Percentiles rank a stretch among this genome's conserved stretches.
Evolutionary conservation across 2,888 invertebrate genomes (phyloP).

Genomic region (Doris montereyensis): DNA sequence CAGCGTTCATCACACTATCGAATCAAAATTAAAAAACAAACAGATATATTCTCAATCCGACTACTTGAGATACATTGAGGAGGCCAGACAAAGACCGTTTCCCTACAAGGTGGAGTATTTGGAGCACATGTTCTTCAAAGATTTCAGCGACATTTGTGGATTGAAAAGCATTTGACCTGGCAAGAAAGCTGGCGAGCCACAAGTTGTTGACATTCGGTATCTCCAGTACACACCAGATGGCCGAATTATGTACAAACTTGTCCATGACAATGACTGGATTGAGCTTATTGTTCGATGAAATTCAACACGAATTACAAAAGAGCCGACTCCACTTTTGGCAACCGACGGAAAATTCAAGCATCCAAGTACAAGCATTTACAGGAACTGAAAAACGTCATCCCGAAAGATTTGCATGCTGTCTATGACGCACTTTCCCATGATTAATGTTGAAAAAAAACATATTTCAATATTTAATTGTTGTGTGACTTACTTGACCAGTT

Average conservation of each 20-base stretch:
- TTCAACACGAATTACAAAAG: background rate
- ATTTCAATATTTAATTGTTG: too few species aligned
- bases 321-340: background rate
- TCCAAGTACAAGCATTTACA: too few species aligned
- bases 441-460: too few species aligned
- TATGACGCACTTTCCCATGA: background rate
- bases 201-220: constrained; percentile 34
- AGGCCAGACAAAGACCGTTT: background rate
- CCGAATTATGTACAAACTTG: background rate
- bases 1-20: too few species aligned
- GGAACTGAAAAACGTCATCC: background rate
- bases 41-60: constrained; percentile 37
- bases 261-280: background rate
- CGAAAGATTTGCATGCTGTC: background rate
- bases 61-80: constrained; percentile 8
- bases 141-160: constrained; percentile 18
- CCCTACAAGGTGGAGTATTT: constrained; percentile 37
- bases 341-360: background rate
- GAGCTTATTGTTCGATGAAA: background rate
- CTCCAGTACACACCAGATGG: constrained; percentile 39
- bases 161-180: constrained; percentile 40
- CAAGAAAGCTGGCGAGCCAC: constrained; percentile 29
- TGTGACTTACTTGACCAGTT: too few species aligned
- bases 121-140: constrained; percentile 38
- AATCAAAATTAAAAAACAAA: constrained; percentile 29